Conservation (phyloP, 2,113 vertebrate species). For the Callithrix jacchus region DNA sequence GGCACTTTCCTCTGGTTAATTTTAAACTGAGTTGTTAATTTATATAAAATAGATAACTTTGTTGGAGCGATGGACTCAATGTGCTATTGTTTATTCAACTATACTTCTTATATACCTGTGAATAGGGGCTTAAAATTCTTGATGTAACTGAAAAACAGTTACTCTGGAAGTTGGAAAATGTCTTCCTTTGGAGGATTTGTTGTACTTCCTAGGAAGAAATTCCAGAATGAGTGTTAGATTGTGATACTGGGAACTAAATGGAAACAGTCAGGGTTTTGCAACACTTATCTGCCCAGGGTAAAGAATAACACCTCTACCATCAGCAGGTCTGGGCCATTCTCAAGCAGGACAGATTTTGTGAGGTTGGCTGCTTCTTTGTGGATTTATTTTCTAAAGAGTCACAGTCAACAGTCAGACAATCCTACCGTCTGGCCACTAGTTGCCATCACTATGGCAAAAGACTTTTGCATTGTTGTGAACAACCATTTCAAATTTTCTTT, state of each 20-base stretch:
- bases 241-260: no score
- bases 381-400: constrained; percentile 52
- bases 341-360: background rate
- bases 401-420: background rate
- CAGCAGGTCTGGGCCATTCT: background rate
- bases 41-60: background rate
- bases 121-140: background rate
- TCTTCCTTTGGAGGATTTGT: background rate
- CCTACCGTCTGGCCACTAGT: constrained; percentile 35
- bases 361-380: background rate
- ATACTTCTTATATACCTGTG: background rate
- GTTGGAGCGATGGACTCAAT: background rate
- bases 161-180: background rate
- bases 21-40: constrained; percentile 40
- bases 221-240: background rate
- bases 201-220: background rate
- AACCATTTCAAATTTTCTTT: background rate
- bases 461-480: background rate
- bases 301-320: background rate
- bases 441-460: constrained; percentile 9
- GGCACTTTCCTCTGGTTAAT: background rate
- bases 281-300: background rate
- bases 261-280: no score
- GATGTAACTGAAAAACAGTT: background rate
- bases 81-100: background rate